Evolutionary conservation across 2,113 vertebrate genomes (phyloP).

Genomic region (Eulemur macaco): DNA sequence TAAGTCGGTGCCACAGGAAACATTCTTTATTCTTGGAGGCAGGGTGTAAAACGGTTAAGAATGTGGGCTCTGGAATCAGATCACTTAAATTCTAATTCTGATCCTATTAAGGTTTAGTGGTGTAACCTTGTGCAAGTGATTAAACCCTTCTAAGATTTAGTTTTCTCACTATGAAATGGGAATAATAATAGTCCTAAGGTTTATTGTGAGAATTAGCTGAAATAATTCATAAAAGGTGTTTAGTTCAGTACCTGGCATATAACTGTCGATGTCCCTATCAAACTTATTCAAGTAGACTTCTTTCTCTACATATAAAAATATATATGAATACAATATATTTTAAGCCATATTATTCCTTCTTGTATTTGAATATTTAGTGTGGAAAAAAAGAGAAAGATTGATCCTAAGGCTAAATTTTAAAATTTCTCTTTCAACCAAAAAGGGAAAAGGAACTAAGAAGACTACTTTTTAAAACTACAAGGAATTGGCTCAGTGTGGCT

Average conservation of each 20-base stretch:
- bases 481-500: neutral
- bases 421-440: neutral
- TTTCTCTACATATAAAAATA: neutral
- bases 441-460: neutral
- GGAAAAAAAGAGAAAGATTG: neutral
- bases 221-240: neutral
- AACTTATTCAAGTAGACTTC: neutral
- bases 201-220: neutral
- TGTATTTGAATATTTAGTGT: constrained; percentile 23
- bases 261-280: neutral
- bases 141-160: neutral
- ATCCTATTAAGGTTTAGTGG: neutral
- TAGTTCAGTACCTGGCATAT: neutral
- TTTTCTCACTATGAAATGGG: constrained; percentile 31
- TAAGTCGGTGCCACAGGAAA: neutral
- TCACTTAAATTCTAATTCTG: neutral
- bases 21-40: neutral
- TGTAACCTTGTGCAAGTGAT: neutral
- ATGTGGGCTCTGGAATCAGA: neutral
- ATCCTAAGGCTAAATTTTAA: neutral
- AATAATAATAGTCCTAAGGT: neutral
- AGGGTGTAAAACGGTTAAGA: neutral
- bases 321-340: neutral
- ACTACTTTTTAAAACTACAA: neutral
- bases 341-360: constrained; percentile 3